Evolutionary conservation across 1,140 invertebrate species (phyloP), one percentile per base, ranked within the genome.

Genomic region (Euwallacea similis): DNA sequence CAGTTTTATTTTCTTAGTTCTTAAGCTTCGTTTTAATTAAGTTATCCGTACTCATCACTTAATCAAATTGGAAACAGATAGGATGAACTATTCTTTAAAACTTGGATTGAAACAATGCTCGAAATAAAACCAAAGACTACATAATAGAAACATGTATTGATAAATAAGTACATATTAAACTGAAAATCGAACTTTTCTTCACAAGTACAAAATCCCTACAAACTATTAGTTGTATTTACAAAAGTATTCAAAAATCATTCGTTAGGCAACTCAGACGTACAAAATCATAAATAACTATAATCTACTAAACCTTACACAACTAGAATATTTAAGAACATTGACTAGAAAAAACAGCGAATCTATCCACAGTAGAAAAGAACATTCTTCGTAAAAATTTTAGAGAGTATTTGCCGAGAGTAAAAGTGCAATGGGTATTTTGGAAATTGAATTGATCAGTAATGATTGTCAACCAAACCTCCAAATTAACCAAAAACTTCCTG

Each of bases 331-430:
- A 69, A 58, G 43, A 69, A 69, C 13, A 43, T 62, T 69, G 67
- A 69, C 67, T 69, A 69, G 67, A 69, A 11, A 44, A 50, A 61
- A 50, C 44, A 69, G 55, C 50, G 58, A 69, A 59, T 69, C 66
- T 68, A 54, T 69, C 33, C 13, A 62, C 8, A 53, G 13, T 47
- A 69, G 47, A 43, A 46, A 8, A 64, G 50, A 13, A 6, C 33
- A 60, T 7, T 60, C 42, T 10, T 46, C 43, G 46, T 15, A 13
- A 7, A 62, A 16, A 15, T 62, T 43, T 0, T 33, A 11, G n/a
- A 41, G 10, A 6, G 11, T 41, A 41, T 41, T 10, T 59, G 8
- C 13, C 2, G 21, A 33, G 21, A 33, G 21, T 33, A 33, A 33
- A 33, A 33, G 21, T 33, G 21, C 21, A 33, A 33, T 33, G 21